phyloP scores from a whole-genome alignment of 2,888 invertebrate genomes.

The Acronicta psi region DNA sequence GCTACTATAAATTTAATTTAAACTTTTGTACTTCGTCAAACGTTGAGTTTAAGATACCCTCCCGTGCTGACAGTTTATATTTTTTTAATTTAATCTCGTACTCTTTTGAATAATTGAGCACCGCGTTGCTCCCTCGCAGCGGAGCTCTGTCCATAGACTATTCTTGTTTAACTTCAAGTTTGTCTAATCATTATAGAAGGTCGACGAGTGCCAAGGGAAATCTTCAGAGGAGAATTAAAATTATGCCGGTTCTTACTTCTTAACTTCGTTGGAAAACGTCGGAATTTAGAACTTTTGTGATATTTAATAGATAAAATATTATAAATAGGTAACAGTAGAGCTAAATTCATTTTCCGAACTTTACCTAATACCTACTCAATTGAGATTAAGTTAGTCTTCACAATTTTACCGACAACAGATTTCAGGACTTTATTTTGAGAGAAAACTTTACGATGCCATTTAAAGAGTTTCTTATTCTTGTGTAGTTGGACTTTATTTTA shows the following conservation, averaged over 20 bases:
- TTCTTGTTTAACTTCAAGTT: conserved; percentile 64
- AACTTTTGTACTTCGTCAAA: conserved; percentile 80
- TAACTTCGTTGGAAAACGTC: conserved; percentile 46
- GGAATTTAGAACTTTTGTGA: conserved; percentile 42
- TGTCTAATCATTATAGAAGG: conserved; percentile 69
- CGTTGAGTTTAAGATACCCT: conserved; percentile 62
- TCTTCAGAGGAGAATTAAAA: conserved; percentile 65
- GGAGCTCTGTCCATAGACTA: conserved; percentile 57
- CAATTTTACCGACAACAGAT: conserved; percentile 31
- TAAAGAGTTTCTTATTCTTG: conserved; percentile 16
- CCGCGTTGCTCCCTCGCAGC: conserved; percentile 54
- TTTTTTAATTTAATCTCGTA: conserved; percentile 75
- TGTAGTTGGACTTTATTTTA: conserved; percentile 19
- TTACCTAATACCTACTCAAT: conserved; percentile 10
- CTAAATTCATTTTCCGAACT: conserved; percentile 15
- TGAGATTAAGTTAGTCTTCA: conserved; percentile 24
- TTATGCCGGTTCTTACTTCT: conserved; percentile 55
- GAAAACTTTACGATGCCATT: conserved; percentile 11
- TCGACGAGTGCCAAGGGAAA: conserved; percentile 76
- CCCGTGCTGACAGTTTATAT: conserved; percentile 65
- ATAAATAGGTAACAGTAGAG: conserved; percentile 30
- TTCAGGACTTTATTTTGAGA: conserved; percentile 23
- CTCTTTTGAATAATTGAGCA: conserved; percentile 64
- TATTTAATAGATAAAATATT: conserved; percentile 43
- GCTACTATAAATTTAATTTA: conserved; percentile 79